phyloP scores from a whole-genome alignment of 2,797 vertebrate genomes.

The Choloepus didactylus region DNA sequence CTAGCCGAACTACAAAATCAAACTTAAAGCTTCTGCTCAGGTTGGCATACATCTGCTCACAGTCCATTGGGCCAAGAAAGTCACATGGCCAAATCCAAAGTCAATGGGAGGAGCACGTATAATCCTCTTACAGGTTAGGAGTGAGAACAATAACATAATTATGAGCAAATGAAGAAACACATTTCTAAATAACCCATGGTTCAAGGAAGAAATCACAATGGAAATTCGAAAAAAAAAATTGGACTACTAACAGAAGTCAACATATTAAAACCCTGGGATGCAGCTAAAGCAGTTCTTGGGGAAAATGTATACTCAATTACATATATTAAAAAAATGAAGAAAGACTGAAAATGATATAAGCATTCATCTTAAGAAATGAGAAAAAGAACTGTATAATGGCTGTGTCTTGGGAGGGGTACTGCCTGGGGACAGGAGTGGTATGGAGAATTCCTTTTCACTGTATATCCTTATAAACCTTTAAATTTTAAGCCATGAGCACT shows the following conservation, averaged over 20 bases:
- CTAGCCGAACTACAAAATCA: background rate
- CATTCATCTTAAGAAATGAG: background rate
- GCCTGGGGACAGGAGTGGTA: background rate
- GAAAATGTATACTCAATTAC: background rate
- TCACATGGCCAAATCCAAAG: background rate
- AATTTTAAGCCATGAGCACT: background rate
- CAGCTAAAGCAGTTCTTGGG: background rate
- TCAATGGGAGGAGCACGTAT: background rate
- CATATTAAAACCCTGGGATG: background rate
- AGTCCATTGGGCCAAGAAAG: background rate
- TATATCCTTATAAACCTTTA: background rate
- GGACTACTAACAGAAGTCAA: background rate
- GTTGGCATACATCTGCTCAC: background rate
- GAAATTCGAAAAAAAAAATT: background rate
- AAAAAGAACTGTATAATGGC: background rate
- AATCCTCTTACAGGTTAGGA: background rate
- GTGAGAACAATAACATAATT: background rate
- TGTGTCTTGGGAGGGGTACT: background rate
- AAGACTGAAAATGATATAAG: background rate
- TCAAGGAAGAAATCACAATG: background rate
- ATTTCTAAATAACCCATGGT: background rate
- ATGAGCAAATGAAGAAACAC: background rate
- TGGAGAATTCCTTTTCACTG: constrained; percentile 16
- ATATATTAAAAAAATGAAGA: constrained; percentile 30
- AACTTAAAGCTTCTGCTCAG: background rate